Percentiles rank a stretch among this genome's conserved stretches.
Conservation (phyloP, 2,797 vertebrate genomes). For the Botia kubotai region DNA sequence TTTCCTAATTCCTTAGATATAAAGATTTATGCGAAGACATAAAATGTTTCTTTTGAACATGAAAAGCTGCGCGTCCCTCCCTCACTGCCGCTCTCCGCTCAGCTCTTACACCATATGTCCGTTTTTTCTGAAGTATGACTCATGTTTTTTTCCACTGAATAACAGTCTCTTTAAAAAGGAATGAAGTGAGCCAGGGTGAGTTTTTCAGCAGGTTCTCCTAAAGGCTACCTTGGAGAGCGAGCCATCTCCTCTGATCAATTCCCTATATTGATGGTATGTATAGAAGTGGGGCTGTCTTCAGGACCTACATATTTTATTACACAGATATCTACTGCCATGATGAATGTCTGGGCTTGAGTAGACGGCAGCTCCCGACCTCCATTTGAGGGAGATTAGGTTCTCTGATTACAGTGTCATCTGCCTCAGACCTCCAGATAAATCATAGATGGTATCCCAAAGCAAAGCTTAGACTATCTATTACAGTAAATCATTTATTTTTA, state of each 20-base stretch:
- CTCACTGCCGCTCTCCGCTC: slow-evolving; percentile 5
- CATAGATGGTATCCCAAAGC: slow-evolving; percentile 72
- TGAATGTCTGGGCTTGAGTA: slow-evolving; percentile 76
- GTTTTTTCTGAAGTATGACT: slow-evolving; percentile 3
- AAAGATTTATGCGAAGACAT: not conserved
- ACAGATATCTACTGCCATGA: slow-evolving; percentile 73
- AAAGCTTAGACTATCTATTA: slow-evolving; percentile 74
- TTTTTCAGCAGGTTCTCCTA: not conserved
- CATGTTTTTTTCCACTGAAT: not conserved
- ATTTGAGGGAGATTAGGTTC: slow-evolving; percentile 75
- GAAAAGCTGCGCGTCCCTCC: not conserved
- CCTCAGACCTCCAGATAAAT: slow-evolving; percentile 81
- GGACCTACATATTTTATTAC: slow-evolving; percentile 72
- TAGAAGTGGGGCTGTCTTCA: slow-evolving; percentile 61
- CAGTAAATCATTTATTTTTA: slow-evolving; percentile 75
- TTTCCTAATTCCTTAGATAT: not conserved
- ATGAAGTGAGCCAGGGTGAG: slow-evolving; percentile 22
- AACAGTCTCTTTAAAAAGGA: slow-evolving; percentile 22
- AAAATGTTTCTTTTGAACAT: not conserved
- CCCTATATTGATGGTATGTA: slow-evolving; percentile 51
- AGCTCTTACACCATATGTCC: slow-evolving; percentile 21
- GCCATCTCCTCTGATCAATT: slow-evolving; percentile 60
- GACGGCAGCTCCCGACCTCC: slow-evolving; percentile 58
- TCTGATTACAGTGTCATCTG: slow-evolving; percentile 79
- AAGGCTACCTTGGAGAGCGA: not conserved